Conservation (phyloP, 2,888 invertebrate genomes). For the Dasysyrphus tricinctus region DNA sequence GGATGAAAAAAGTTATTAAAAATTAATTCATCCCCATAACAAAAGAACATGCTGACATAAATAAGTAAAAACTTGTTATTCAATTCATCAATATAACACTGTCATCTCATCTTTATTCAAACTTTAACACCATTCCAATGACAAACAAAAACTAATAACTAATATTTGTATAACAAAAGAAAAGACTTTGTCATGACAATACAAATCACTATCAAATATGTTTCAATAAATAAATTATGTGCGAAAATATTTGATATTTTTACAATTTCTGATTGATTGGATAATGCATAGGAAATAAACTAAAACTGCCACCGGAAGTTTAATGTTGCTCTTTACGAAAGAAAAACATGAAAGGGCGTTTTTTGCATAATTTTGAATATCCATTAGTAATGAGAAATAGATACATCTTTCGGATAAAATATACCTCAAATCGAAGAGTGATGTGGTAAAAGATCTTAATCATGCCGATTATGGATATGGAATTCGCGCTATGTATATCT, state of each 20-base stretch:
- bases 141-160: neutral
- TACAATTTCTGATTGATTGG: neutral
- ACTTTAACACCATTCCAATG: conserved; percentile 10
- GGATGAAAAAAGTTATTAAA: neutral
- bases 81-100: neutral
- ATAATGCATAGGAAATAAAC: neutral
- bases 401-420: too few species aligned
- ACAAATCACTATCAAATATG: neutral
- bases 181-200: neutral
- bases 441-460: too few species aligned
- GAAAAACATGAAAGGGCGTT: neutral
- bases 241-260: neutral
- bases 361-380: neutral
- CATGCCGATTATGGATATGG: too few species aligned
- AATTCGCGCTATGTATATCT: too few species aligned
- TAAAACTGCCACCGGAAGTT: neutral
- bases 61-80: neutral
- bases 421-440: too few species aligned
- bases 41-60: neutral
- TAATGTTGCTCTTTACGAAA: neutral
- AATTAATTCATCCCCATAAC: neutral
- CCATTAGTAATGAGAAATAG: neutral
- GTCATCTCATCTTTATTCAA: conserved; percentile 2
- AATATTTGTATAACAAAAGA: neutral
- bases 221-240: neutral